Conservation (phyloP, 2,113 vertebrate genomes). For the Spermophilus dauricus region DNA sequence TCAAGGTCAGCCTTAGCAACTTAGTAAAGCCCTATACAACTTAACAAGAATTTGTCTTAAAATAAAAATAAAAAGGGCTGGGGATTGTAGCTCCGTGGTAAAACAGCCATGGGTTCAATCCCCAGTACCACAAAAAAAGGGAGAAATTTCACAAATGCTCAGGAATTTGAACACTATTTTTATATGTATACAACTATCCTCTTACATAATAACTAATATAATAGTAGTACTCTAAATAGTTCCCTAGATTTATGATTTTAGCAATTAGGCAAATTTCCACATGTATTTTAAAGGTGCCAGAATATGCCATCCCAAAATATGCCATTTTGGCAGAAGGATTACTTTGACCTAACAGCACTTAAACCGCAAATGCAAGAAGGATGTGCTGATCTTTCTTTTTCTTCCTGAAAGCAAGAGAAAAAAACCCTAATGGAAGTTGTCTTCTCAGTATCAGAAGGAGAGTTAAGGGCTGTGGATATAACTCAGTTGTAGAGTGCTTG, state of each 20-base stretch:
- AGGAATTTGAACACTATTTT: not conserved
- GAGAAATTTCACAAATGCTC: not conserved
- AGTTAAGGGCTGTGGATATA: not conserved
- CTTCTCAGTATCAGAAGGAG: not conserved
- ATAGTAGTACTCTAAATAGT: constrained; percentile 24
- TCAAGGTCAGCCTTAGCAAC: no score
- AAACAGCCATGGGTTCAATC: no score
- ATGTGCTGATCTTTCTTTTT: not conserved
- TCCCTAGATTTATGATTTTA: constrained; percentile 49
- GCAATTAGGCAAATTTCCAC: constrained; percentile 51
- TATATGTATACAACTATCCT: not conserved
- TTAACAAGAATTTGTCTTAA: no score
- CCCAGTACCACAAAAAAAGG: not conserved
- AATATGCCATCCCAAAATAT: not conserved
- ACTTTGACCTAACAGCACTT: not conserved
- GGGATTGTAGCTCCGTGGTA: no score
- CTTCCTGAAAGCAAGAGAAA: not conserved
- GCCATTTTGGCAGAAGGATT: not conserved
- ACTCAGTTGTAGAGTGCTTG: no score
- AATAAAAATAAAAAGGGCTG: no score
- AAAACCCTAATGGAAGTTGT: not conserved
- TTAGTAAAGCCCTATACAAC: no score
- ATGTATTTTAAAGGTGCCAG: constrained; percentile 8
- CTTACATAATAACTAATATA: not conserved
- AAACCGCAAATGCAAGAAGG: not conserved